Conservation (phyloP, 2,113 vertebrate genomes). For the Hydropotes inermis region DNA sequence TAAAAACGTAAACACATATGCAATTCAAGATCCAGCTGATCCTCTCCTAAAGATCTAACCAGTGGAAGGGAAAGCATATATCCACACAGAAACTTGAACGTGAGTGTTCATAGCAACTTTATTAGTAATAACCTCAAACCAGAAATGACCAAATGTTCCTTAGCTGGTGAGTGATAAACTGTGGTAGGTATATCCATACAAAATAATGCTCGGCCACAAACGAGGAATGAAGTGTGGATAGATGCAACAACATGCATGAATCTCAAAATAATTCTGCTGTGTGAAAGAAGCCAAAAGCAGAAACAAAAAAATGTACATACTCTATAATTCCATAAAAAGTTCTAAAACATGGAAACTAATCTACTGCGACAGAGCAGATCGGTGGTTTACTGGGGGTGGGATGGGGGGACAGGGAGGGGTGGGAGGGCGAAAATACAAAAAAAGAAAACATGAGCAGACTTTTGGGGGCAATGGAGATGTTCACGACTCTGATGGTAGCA, state of each 20-base stretch:
- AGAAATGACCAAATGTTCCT: not conserved
- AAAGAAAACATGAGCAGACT: accelerated
- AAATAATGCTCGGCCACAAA: accelerated
- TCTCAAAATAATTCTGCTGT: not conserved
- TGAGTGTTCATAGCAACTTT: not conserved
- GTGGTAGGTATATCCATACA: accelerated
- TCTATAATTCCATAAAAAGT: not conserved
- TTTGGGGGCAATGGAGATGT: accelerated
- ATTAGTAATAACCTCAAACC: not conserved
- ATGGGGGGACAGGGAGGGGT: accelerated
- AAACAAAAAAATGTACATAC: no score
- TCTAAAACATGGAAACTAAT: not conserved
- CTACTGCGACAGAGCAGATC: not conserved
- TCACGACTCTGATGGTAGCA: accelerated
- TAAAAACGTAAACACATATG: not conserved
- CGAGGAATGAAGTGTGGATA: accelerated
- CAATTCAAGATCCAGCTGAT: not conserved
- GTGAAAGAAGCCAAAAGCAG: not conserved
- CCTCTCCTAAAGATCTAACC: not conserved
- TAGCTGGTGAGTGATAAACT: not conserved
- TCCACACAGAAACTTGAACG: not conserved
- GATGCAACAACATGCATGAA: accelerated
- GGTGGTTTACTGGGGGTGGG: accelerated
- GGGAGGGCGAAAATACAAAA: not conserved
- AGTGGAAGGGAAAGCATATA: not conserved